Evolutionary conservation across 2,888 invertebrate genomes (phyloP), one percentile per base, ranked within the genome.

Genomic region (Sinotaia quadrata): DNA sequence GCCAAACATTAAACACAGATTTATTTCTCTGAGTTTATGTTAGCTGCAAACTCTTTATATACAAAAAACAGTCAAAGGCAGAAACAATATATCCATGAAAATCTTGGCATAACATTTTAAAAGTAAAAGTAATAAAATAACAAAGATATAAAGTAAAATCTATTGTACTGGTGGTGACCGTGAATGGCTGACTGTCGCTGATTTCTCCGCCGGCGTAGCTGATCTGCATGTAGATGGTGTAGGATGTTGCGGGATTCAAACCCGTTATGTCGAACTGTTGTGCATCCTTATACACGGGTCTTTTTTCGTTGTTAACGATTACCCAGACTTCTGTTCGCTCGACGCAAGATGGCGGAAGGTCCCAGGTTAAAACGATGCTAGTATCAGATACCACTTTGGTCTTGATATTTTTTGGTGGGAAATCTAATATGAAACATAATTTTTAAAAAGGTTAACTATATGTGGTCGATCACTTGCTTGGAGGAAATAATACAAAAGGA

Each of bases 321-420:
- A 73, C 68, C 65, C 67, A 65, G 49, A 73, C 21, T 24, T 34
- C 70, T 4, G 66, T 69, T 37, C 73, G 69, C 31, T 41, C 27
- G 61, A 68, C 68, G 34, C 73, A 73, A 18, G 67, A 60, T 15
- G 60, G 61, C 27, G 70, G 56, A 24, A 65, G 68, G n/a, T 37
- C 34, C 73, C 73, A 73, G 5, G 58, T 68, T 8, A 73, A 5
- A 0, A 54, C 68, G 7, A 65, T 36, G 34, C 68, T 58, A 37
- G 49, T 34, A 8, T 31, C 10, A 21, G 65, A 66, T 15, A 60
- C 57, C 2, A 33, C 54, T 21, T 44, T 34, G 0, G 51, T 56
- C 8, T 59, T 56, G 15, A 73, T 41, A 37, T 70, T 59, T 41
- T 67, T 62, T 49, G 73, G 73, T 1, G 67, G 66, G 41, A 31